Conservation (phyloP, 2,113 vertebrate species). For the Baryphthengus martii region DNA sequence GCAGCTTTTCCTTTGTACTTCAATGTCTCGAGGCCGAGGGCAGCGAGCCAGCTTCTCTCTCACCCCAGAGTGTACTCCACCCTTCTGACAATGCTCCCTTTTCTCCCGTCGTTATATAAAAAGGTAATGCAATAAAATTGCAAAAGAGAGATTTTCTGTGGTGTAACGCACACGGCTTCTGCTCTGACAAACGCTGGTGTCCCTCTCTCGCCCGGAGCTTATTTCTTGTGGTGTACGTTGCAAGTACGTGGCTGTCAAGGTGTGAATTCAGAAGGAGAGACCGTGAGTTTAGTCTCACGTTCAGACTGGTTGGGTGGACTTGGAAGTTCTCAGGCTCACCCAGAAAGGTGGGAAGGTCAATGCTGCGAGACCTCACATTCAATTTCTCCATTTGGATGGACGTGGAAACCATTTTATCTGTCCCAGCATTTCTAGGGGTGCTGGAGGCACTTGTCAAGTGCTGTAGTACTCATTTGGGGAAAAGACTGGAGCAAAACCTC, state of each 20-base stretch:
- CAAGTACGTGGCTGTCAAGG: neutral
- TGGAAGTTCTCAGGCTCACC: neutral
- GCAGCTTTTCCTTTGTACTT: slow-evolving; percentile 39
- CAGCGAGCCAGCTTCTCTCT: slow-evolving; percentile 44
- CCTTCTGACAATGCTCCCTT: slow-evolving; percentile 65
- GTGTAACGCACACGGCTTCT: neutral
- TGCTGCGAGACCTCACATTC: neutral
- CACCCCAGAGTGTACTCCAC: slow-evolving; percentile 49
- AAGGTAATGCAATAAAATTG: slow-evolving; percentile 55
- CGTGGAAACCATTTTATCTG: accelerated
- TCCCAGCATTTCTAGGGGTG: neutral
- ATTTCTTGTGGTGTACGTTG: neutral
- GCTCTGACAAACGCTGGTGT: neutral
- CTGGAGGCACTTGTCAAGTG: neutral
- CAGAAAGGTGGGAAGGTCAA: neutral
- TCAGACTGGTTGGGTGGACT: neutral
- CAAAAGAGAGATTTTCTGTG: slow-evolving; percentile 35
- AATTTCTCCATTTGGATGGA: neutral
- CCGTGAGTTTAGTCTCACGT: neutral
- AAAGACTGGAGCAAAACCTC: neutral
- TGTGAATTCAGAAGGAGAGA: neutral
- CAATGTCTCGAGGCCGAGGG: slow-evolving; percentile 25
- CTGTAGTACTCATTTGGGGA: neutral
- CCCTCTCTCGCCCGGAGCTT: neutral
- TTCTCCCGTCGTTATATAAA: slow-evolving; percentile 51